These are phyloP conservation scores for Polypedilum pembai DNA, from an alignment of 1,140 invertebrate genomes.

Conservation along the genomic window DNA sequence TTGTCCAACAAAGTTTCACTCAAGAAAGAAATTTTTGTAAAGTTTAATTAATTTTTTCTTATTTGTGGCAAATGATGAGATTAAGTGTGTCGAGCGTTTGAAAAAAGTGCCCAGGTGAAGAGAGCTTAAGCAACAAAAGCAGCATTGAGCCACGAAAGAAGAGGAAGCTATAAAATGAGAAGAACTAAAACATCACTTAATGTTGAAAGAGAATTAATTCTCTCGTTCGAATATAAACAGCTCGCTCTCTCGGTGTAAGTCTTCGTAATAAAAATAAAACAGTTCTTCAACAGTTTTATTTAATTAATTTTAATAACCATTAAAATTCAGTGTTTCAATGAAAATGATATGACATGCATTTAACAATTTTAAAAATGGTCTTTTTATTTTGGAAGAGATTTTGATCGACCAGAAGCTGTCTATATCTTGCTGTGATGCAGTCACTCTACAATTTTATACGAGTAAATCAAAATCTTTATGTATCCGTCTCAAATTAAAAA, in stretches of 20 bases:
- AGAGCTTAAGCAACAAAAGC: too few relatives aligned
- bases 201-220: slow-evolving; percentile 1
- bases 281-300: slow-evolving; percentile 25
- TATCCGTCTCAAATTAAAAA: neutral
- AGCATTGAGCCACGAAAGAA: neutral
- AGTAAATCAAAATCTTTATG: neutral
- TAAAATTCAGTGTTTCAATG: slow-evolving; percentile 23
- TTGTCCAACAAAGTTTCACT: too few relatives aligned
- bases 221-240: neutral
- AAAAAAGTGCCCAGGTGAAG: too few relatives aligned
- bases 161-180: slow-evolving; percentile 19
- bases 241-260: neutral
- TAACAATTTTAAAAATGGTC: slow-evolving; percentile 7
- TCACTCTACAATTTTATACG: neutral
- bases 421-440: slow-evolving; percentile 16
- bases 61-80: too few relatives aligned
- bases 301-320: slow-evolving; percentile 28
- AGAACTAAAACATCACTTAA: slow-evolving; percentile 25
- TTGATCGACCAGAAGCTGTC: neutral
- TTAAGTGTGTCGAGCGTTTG: too few relatives aligned
- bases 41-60: too few relatives aligned
- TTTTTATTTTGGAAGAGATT: neutral
- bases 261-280: slow-evolving; percentile 21
- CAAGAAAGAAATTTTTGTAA: too few relatives aligned
- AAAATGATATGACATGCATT: slow-evolving; percentile 10